phyloP scores from a whole-genome alignment of 2,113 vertebrate genomes.

The Mus spicilegus region DNA sequence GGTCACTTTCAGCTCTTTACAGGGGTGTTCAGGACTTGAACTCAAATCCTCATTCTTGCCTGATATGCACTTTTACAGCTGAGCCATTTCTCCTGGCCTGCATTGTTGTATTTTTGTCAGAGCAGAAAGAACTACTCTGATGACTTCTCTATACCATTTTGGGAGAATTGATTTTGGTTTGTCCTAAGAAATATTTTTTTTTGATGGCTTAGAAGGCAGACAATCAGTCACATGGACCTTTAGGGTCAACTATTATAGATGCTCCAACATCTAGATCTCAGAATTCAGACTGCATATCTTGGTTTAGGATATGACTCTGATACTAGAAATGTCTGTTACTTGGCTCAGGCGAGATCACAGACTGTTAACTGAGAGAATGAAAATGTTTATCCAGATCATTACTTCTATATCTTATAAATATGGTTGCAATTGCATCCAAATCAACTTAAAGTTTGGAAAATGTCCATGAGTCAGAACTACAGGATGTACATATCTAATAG shows the following conservation, averaged over 20 bases:
- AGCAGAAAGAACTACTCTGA: not conserved
- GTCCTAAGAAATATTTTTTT: not conserved
- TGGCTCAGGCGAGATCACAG: not conserved
- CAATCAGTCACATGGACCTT: not conserved
- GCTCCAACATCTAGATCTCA: not conserved
- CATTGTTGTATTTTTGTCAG: not conserved
- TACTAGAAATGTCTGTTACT: not conserved
- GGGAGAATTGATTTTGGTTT: not conserved
- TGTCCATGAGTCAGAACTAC: not conserved
- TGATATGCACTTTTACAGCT: not conserved
- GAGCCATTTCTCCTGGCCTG: not conserved
- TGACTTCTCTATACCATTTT: not conserved
- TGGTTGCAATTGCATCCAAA: constrained; percentile 2
- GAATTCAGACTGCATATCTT: not conserved
- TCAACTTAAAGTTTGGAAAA: constrained; percentile 57
- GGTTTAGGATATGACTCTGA: not conserved
- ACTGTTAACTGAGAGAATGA: constrained; percentile 26
- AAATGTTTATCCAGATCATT: constrained; percentile 30
- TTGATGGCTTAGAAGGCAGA: not conserved
- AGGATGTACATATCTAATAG: not conserved
- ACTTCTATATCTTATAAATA: constrained; percentile 36
- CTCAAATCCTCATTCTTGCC: not conserved
- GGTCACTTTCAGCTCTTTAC: not conserved
- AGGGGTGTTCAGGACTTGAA: not conserved
- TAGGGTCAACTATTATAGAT: not conserved